Base-by-base conservation (phyloP, 2,888 invertebrate species). In the Minunthozetes semirufus region DNA sequence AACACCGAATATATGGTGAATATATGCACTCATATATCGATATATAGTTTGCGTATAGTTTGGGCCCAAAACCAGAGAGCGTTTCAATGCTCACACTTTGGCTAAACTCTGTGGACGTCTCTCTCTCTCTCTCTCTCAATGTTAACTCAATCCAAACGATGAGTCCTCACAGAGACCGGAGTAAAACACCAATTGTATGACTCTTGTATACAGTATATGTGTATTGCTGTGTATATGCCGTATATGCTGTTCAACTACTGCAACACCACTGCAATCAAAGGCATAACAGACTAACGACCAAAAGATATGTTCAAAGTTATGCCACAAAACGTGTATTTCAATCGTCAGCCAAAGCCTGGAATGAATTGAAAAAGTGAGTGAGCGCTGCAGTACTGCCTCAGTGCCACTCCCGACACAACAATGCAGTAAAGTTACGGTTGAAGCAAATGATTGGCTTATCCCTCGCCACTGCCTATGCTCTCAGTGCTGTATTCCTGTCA, bases 321-420 rank as follows among this genome's bases (percentile, higher is more conserved):
- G 42, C 42, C 42, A 42, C 42, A 50, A 50, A 50, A 19, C 50
- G 50, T 50, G 50, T 50, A 50, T 50, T 50, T 19, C 42, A 42
- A 42, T 42, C 42, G 42, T 42, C 42, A 42, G 42, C 42, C 42
- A 42, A 42, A 42, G 42, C 11, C 42, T 42, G 42, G 9, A 42
- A 42, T 42, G 42, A 8, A 59, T 27, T 27, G 8, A 22, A 22
- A 25, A 19, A 59, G 27, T 59, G 59, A 27, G 19, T 22, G 25
- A 19, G 59, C 59, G 63, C 33, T 29, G 68, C 48, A 19, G 59
- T 27, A 38, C 33, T 29, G 68, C 48, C 11, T 46, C 8, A 70
- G 48, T 25, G 70, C 70, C 70, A 70, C 70, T 70, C 70, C 70
- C 70, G 46, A 70, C 48, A 9, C 22, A 70, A 70, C 70, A 70